Evolutionary conservation across 2,113 vertebrate species (phyloP), one percentile per base, ranked within the genome.

Genomic region (Chinchilla lanigera): DNA sequence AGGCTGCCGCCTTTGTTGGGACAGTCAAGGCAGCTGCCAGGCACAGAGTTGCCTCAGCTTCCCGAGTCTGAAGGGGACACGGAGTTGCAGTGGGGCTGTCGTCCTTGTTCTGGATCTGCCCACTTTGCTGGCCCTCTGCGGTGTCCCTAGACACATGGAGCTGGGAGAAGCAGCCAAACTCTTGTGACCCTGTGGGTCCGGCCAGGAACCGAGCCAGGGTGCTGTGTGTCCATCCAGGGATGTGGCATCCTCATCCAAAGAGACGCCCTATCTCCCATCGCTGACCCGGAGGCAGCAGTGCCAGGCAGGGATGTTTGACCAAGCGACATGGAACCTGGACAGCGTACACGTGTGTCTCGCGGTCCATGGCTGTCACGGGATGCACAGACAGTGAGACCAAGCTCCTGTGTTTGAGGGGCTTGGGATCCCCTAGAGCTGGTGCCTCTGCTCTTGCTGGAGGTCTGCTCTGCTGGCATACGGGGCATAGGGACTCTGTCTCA

Each of bases 231-330:
- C 2, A 11, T 84, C 50, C 71, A 30, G 58, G 28, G 63, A 20
- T 2, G 0, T 9, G 11, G 20, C 3, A 0, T 8, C 9, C 73
- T n/a, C 28, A 8, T 80, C 54, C 69, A 47, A 35, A 50, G 28
- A 63, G 65, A 47, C 22, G 30, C 30, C 54, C 77, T 24, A 26
- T 69, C 69, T 73, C 28, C 44, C 9, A 0, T 33, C 10, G 3
- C 20, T 63, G 54, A 38, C 44, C 67, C n/a, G n/a, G 19, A 71
- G 81, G 63, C 0, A 0, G 50, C 38, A 56, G 67, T 35, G 26
- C 26, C 73, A 33, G 60, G 28, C 4, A 50, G 73, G 33, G n/a
- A 20, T 41, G 13, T 80, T 38, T 54, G 26, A 16, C 89, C 47
- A 13, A 58, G 78, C 13, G 5, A 58, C 22, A 2, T 41, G 33